Evolutionary conservation across 1,140 invertebrate species (phyloP).

Genomic region (Zaprionus kolodkinae): DNA sequence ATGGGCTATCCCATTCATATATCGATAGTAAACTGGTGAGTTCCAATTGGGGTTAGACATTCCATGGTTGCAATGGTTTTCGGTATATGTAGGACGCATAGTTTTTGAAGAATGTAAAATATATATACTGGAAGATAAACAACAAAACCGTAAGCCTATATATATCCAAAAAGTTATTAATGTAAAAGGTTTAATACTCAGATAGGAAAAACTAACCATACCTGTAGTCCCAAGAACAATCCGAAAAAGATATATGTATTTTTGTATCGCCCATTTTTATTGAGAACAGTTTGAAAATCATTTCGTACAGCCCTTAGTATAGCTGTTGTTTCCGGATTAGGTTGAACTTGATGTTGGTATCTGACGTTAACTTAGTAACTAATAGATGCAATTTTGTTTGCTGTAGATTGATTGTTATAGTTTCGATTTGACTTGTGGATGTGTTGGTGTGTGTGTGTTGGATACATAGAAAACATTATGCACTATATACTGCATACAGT

Average conservation of each 20-base stretch:
- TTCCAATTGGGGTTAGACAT: neutral
- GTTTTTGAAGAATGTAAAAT: too few species aligned
- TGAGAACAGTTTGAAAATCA: constrained; percentile 67
- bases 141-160: too few species aligned
- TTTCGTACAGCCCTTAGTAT: constrained; percentile 32
- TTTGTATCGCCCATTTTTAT: constrained; percentile 59
- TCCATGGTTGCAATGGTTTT: too few species aligned
- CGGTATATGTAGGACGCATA: too few species aligned
- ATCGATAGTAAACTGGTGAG: constrained; percentile 1
- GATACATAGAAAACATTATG: constrained; percentile 15
- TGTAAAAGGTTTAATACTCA: too few species aligned
- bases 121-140: too few species aligned
- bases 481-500: constrained; percentile 9
- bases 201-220: neutral
- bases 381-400: constrained; percentile 40
- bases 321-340: constrained; percentile 24
- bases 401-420: constrained; percentile 46
- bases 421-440: constrained; percentile 33
- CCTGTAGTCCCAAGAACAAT: neutral
- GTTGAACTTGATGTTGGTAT: constrained; percentile 19
- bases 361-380: constrained; percentile 61
- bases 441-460: neutral
- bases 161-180: too few species aligned
- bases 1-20: neutral
- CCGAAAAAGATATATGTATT: neutral